Conservation (phyloP, 2,797 vertebrate genomes). For the Pogonophryne albipinna region DNA sequence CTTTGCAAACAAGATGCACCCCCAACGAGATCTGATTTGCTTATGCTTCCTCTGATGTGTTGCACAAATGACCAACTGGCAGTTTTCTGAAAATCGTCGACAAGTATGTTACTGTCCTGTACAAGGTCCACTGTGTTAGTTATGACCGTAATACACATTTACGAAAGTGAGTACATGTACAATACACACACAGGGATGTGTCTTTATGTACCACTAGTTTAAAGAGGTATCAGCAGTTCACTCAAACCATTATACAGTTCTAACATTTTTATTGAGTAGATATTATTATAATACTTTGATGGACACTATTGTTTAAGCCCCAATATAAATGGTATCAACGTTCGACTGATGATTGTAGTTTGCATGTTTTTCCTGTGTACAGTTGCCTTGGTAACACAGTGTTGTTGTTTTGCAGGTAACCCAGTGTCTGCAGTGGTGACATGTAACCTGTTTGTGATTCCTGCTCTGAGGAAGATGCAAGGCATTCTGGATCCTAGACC, state of each 20-base stretch:
- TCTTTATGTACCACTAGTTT: constrained; percentile 3
- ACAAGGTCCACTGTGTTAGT: background rate
- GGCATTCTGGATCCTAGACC: constrained; percentile 98
- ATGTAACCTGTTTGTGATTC: constrained; percentile 99
- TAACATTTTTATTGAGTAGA: background rate
- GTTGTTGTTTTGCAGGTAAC: constrained; percentile 87
- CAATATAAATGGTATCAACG: background rate
- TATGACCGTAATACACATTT: constrained; percentile 1
- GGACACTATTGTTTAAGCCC: background rate
- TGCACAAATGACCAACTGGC: background rate
- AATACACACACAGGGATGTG: background rate
- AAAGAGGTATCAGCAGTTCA: background rate
- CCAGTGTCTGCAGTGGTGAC: constrained; percentile 99
- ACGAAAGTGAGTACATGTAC: background rate
- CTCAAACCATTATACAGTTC: background rate
- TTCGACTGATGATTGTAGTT: background rate
- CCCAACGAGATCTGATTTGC: background rate
- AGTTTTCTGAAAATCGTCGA: background rate
- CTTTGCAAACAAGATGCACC: background rate
- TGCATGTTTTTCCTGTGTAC: background rate
- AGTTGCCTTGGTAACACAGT: background rate
- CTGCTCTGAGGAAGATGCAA: constrained; percentile 99
- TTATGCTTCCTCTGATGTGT: background rate
- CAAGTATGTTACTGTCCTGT: background rate
- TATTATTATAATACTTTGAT: background rate